Base-by-base conservation (phyloP, 2,797 vertebrate species). In the Sebastes vulpes region DNA sequence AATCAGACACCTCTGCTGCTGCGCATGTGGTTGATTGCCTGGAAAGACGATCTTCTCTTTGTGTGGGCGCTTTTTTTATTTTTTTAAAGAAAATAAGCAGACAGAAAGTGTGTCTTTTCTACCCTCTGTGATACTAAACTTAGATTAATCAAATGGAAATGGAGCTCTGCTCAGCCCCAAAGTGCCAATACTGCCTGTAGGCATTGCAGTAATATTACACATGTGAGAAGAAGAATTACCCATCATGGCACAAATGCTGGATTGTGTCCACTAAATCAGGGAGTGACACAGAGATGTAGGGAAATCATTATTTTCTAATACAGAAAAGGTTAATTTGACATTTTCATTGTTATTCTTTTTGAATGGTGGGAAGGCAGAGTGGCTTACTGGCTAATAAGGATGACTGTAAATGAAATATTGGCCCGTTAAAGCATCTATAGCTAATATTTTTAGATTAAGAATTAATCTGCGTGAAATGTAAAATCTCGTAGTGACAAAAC, bases 141-240 rank as follows among this genome's bases (percentile, higher is more conserved):
- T 75, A 69, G 74, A 89, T 84, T 69, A 88, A 88, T 92, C 67
- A 88, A 85, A 78, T 75, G 38, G 81, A 85, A 89, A 81, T 64
- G 53, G 53, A 82, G 76, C 73, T 75, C 65, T 9, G 46, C 48
- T 85, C 77, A 72, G 26, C 74, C 69, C 58, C 7, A 4, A 65
- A 67, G 70, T 77, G 72, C 73, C 80, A 58, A 76, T 78, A 60
- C 71, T 58, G 76, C 90, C 79, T 69, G 2, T 10, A 58, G 81
- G 88, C 74, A 21, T 11, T 46, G 57, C 48, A 65, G 46, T 81
- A 72, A 68, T 67, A 76, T 50, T 77, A 78, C 61, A 70, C 69
- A 75, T 48, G 71, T 81, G 70, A 82, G 79, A 82, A 80, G 52
- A 86, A 80, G 75, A 85, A 91, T 81, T 88, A 42, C 54, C 58